Evolutionary conservation across 2,888 invertebrate genomes (phyloP).

Genomic region (Thalpophila matura): DNA sequence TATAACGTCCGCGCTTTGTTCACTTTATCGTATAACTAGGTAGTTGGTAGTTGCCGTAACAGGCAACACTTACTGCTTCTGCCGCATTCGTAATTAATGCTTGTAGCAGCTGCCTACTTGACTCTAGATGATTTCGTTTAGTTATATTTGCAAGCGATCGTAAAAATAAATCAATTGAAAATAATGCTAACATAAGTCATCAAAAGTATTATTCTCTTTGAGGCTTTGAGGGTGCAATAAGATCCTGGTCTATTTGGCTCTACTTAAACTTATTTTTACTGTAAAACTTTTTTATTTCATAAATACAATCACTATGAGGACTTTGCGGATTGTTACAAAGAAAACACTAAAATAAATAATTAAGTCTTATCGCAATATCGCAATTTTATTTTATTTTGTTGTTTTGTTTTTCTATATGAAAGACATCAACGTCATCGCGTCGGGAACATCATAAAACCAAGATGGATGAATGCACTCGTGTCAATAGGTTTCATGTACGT

Average conservation of each 20-base stretch:
- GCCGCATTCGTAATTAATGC: conserved; percentile 68
- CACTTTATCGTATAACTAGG: conserved; percentile 70
- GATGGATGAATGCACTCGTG: background rate
- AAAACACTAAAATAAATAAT: background rate
- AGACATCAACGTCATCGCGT: conserved; percentile 74
- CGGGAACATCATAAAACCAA: background rate
- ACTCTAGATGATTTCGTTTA: conserved; percentile 15
- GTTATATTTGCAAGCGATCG: background rate
- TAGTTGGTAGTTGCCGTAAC: conserved; percentile 77
- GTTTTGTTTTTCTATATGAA: conserved; percentile 56
- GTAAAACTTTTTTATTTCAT: too few species aligned
- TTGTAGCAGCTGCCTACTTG: conserved; percentile 8
- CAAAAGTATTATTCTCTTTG: too few species aligned
- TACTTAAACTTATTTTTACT: too few species aligned
- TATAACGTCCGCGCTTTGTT: conserved; percentile 86
- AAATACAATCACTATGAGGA: too few species aligned
- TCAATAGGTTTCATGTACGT: background rate
- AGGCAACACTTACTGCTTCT: conserved; percentile 68
- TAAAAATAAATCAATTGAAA: background rate
- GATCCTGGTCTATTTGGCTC: too few species aligned
- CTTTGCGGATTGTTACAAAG: too few species aligned
- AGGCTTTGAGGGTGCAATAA: too few species aligned
- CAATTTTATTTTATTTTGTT: background rate
- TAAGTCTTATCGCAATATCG: background rate
- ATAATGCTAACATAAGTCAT: background rate